Percentiles rank a stretch among this genome's conserved stretches.
These are phyloP conservation scores for Neodon shergylaensis DNA, from an alignment of 2,113 vertebrate genomes.

Conservation along the genomic window DNA sequence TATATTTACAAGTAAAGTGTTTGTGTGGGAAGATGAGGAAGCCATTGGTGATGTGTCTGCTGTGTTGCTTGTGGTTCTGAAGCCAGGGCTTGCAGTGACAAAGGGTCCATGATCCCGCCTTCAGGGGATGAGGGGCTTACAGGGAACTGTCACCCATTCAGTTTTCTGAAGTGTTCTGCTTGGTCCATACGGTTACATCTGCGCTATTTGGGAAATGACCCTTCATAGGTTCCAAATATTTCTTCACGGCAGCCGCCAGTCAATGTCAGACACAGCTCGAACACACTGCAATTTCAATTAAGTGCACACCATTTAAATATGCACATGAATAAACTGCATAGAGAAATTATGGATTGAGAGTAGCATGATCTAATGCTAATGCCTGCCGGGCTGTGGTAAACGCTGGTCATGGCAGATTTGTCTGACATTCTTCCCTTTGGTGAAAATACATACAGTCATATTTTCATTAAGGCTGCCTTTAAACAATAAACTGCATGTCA, in stretches of 20 bases:
- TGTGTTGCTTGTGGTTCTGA: neutral
- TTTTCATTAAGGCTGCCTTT: constrained; percentile 62
- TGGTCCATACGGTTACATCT: constrained; percentile 8
- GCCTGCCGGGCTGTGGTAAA: constrained; percentile 63
- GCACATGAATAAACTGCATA: constrained; percentile 73
- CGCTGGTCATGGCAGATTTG: constrained; percentile 69
- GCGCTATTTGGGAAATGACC: constrained; percentile 69
- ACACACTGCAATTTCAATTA: constrained; percentile 77
- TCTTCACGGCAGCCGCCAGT: constrained; percentile 67
- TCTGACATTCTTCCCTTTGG: constrained; percentile 55
- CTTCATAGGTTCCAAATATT: constrained; percentile 64
- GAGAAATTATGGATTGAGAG: constrained; percentile 69
- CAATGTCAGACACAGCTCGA: constrained; percentile 70
- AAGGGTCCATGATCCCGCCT: neutral
- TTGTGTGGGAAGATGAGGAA: neutral
- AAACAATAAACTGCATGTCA: constrained; percentile 50
- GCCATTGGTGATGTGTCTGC: too few relatives aligned
- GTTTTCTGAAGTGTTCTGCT: constrained; percentile 50
- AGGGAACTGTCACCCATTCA: constrained; percentile 7
- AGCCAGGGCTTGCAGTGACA: neutral
- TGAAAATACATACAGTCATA: constrained; percentile 68
- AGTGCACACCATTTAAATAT: constrained; percentile 76
- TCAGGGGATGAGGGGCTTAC: neutral
- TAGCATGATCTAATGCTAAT: constrained; percentile 64
- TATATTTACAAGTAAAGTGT: neutral